Evolutionary conservation across 2,113 vertebrate genomes (phyloP).

Genomic region (Mandrillus leucophaeus): DNA sequence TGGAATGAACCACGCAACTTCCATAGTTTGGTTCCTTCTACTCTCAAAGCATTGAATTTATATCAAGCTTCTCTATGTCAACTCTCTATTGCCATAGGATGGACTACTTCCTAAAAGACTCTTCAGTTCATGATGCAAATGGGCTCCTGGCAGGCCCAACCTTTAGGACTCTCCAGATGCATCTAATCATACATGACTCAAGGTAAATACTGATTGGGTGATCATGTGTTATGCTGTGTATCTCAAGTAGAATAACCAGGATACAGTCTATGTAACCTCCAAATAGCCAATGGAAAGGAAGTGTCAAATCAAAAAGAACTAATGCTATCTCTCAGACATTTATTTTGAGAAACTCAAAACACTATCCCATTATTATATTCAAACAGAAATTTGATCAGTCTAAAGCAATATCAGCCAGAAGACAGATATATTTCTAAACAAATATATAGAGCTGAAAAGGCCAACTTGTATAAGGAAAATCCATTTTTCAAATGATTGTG

Average conservation of each 20-base stretch:
- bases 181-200: not conserved
- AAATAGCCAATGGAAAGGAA: not conserved
- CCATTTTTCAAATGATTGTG: constrained; percentile 61
- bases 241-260: not conserved
- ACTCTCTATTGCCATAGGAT: not conserved
- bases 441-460: not conserved
- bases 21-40: not conserved
- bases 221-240: not conserved
- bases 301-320: not conserved
- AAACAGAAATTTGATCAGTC: constrained; percentile 23
- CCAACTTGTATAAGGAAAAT: not conserved
- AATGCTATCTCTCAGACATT: not conserved
- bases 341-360: constrained; percentile 45
- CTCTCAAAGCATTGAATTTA: not conserved
- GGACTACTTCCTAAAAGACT: not conserved
- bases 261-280: not conserved
- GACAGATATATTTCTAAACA: not conserved
- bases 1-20: not conserved
- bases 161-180: not conserved
- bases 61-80: not conserved
- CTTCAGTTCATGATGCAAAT: not conserved
- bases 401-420: constrained; percentile 38
- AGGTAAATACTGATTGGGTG: not conserved
- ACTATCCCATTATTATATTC: not conserved
- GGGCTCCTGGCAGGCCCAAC: not conserved